Evolutionary conservation across 2,113 vertebrate genomes (phyloP).

Genomic region (Verasper variegatus): DNA sequence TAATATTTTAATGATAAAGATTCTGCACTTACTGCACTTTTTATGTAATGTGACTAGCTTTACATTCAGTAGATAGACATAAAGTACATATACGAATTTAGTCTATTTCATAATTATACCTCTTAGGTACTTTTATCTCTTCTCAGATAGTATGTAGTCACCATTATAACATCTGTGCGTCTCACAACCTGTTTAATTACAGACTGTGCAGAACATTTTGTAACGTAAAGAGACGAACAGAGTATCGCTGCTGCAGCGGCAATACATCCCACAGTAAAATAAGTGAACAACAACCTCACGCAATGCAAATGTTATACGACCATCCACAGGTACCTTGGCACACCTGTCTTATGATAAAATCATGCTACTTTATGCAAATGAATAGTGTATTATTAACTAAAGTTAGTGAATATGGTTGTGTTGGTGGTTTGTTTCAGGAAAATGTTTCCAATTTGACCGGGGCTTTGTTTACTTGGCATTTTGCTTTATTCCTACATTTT

Average conservation of each 20-base stretch:
- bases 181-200: not conserved
- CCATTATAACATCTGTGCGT: not conserved
- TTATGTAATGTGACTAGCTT: not conserved
- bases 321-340: not conserved
- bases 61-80: not conserved
- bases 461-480: not conserved
- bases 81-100: not conserved
- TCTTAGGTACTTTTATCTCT: not conserved
- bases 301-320: not conserved
- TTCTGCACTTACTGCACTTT: not conserved
- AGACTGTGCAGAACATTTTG: not conserved
- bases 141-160: not conserved
- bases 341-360: not conserved
- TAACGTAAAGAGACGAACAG: not conserved
- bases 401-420: too few relatives aligned
- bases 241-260: conserved; percentile 4
- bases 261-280: not conserved
- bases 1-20: too few relatives aligned
- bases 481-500: too few relatives aligned
- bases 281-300: not conserved
- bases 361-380: too few relatives aligned
- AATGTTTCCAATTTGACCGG: not conserved
- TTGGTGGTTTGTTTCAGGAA: not conserved
- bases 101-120: not conserved
- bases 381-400: too few relatives aligned